These are phyloP conservation scores for Minunthozetes semirufus DNA, from an alignment of 2,888 invertebrate genomes.

Conservation along the genomic window DNA sequence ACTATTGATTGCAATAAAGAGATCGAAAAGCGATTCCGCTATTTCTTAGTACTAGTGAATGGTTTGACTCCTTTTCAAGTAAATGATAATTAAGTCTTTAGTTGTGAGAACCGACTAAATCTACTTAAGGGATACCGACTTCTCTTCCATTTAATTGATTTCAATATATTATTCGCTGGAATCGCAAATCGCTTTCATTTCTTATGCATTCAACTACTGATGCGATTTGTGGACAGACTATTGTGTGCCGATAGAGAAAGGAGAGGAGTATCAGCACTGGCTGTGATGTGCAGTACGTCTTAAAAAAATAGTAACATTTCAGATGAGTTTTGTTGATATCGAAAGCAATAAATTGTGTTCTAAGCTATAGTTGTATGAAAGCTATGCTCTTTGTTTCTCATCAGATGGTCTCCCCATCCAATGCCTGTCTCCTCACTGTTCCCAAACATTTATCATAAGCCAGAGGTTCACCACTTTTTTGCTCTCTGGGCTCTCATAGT, in stretches of 20 bases:
- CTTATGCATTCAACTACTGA: conserved; percentile 5
- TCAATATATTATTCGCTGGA: neutral
- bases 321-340: conserved; percentile 11
- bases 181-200: neutral
- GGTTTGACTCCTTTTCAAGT: neutral
- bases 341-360: conserved; percentile 12
- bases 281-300: neutral
- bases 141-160: neutral
- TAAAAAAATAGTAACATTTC: neutral
- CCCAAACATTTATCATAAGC: conserved; percentile 27
- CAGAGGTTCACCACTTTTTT: conserved; percentile 18
- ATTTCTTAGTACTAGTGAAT: neutral
- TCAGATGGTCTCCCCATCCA: conserved; percentile 18
- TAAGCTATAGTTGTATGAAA: neutral
- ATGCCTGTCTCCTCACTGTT: neutral
- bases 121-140: neutral
- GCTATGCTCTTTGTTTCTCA: conserved; percentile 17
- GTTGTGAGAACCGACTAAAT: neutral
- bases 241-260: neutral
- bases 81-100: conserved; percentile 16
- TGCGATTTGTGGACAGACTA: neutral
- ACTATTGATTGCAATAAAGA: conserved; percentile 1
- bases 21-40: neutral
- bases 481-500: neutral
- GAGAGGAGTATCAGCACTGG: neutral